phyloP scores from a whole-genome alignment of 1,140 invertebrate species.

The Dendroctonus valens region DNA sequence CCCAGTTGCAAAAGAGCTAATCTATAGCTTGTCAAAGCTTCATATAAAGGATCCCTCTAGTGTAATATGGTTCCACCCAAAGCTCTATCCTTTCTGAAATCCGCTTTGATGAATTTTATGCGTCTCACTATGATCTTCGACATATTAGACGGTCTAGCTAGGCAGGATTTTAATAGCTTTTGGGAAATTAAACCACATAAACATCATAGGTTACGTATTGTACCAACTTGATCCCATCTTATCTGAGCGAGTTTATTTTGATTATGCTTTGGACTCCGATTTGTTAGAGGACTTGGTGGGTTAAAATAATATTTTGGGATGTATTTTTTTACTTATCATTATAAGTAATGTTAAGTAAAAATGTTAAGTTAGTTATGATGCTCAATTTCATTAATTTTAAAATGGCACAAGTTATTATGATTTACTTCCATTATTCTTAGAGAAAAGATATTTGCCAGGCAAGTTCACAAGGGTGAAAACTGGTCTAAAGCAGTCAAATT shows the following conservation, averaged over 20 bases:
- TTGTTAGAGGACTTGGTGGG: too few relatives aligned
- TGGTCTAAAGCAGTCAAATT: conserved; percentile 14
- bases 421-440: too few relatives aligned
- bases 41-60: conserved; percentile 27
- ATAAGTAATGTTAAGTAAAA: too few relatives aligned
- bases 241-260: too few relatives aligned
- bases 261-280: too few relatives aligned
- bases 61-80: conserved; percentile 25
- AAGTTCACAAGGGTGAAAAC: background rate
- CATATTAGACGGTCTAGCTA: conserved; percentile 45
- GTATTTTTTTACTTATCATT: too few relatives aligned
- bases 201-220: conserved; percentile 45
- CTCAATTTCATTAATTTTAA: too few relatives aligned
- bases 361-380: too few relatives aligned
- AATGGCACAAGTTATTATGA: too few relatives aligned
- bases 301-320: too few relatives aligned
- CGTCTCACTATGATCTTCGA: conserved; percentile 44
- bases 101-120: conserved; percentile 49
- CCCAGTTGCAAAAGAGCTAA: conserved; percentile 12
- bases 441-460: too few relatives aligned
- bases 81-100: conserved; percentile 30
- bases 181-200: conserved; percentile 49
- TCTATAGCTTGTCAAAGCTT: conserved; percentile 25
- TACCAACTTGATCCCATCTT: conserved; percentile 34
- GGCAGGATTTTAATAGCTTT: conserved; percentile 47